A percentile compares a stretch with the other conserved stretches of the same genome.
Evolutionary conservation across 2,797 vertebrate genomes (phyloP).

Genomic region (Mergus octosetaceus): DNA sequence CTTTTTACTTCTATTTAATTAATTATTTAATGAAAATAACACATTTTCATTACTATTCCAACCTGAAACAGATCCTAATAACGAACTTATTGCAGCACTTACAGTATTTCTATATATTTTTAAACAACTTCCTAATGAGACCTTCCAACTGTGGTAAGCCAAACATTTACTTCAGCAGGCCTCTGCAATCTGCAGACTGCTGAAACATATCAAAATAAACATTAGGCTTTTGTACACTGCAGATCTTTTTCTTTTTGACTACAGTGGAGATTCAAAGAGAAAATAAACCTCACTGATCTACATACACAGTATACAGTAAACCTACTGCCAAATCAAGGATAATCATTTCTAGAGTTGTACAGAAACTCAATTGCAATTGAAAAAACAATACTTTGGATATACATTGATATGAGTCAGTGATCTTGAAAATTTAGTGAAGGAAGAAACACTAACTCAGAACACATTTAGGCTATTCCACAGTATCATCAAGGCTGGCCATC

Average conservation of each 20-base stretch:
- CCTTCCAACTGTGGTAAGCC: background rate
- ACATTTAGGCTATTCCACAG: background rate
- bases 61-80: background rate
- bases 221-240: background rate
- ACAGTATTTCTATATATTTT: background rate
- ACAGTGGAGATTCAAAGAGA: background rate
- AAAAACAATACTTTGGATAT: background rate
- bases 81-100: background rate
- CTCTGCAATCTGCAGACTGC: background rate
- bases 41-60: background rate
- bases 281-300: background rate
- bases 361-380: background rate
- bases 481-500: background rate
- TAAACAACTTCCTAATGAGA: background rate
- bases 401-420: background rate
- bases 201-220: background rate
- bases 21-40: background rate
- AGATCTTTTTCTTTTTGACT: background rate
- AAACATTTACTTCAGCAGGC: background rate
- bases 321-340: background rate
- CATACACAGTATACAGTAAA: background rate
- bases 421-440: background rate
- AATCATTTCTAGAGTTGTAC: background rate
- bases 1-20: background rate
- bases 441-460: background rate